phyloP scores from a whole-genome alignment of 2,888 invertebrate species.

The Melieria crassipennis region DNA sequence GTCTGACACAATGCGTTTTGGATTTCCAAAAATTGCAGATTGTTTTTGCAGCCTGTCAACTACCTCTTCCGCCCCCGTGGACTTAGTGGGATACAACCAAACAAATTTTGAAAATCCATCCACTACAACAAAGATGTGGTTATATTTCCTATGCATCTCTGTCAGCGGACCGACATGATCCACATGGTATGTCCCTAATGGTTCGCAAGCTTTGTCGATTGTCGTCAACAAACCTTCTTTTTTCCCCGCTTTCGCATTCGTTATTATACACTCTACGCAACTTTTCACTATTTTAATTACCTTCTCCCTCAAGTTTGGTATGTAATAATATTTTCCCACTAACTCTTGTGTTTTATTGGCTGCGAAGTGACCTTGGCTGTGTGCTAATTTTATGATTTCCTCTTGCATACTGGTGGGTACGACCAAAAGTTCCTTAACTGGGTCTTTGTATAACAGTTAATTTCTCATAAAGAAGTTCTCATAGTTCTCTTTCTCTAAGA shows the following conservation, averaged over 20 bases:
- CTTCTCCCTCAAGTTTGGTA: neutral
- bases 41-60: too few species aligned
- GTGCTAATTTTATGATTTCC: neutral
- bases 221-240: slow-evolving; percentile 10
- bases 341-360: neutral
- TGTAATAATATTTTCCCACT: neutral
- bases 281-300: neutral
- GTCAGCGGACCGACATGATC: slow-evolving; percentile 10
- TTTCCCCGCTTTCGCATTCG: neutral
- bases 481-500: slow-evolving; percentile 18
- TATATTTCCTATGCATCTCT: slow-evolving; percentile 5
- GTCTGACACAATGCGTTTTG: too few species aligned
- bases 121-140: slow-evolving; percentile 1
- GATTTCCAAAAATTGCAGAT: too few species aligned
- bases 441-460: slow-evolving; percentile 35
- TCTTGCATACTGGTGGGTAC: slow-evolving; percentile 43
- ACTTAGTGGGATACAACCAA: slow-evolving; percentile 11
- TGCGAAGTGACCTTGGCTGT: slow-evolving; percentile 1
- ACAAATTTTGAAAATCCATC: slow-evolving; percentile 16
- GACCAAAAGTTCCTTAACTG: slow-evolving; percentile 31
- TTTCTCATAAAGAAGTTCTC: slow-evolving; percentile 35
- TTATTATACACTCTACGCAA: slow-evolving; percentile 8
- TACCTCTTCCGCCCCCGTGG: too few species aligned
- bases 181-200: neutral
- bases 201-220: slow-evolving; percentile 16